These are phyloP conservation scores for Netelia fuscicornis DNA, from an alignment of 2,888 invertebrate species.

Conservation along the genomic window DNA sequence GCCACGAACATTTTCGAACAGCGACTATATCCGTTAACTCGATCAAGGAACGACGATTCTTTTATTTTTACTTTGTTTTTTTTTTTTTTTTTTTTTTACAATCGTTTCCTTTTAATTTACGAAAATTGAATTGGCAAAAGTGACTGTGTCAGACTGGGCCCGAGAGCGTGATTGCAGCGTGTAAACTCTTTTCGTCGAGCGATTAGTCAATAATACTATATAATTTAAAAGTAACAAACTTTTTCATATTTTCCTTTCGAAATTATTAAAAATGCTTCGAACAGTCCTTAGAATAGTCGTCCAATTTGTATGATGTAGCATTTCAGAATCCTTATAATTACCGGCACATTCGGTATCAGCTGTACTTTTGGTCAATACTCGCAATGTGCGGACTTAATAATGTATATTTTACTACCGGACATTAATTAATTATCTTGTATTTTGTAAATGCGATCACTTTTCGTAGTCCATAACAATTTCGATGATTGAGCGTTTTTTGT, in stretches of 20 bases:
- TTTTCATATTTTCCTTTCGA: slow-evolving; percentile 39
- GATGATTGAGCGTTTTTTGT: slow-evolving; percentile 12
- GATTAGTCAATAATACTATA: slow-evolving; percentile 68
- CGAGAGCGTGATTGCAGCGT: slow-evolving; percentile 51
- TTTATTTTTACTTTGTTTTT: slow-evolving; percentile 21
- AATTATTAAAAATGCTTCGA: slow-evolving; percentile 47
- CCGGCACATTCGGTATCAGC: slow-evolving; percentile 28
- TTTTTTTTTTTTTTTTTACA: slow-evolving; percentile 10
- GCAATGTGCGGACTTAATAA: slow-evolving; percentile 40
- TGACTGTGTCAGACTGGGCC: slow-evolving; percentile 14
- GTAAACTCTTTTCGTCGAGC: slow-evolving; percentile 52
- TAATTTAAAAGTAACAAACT: slow-evolving; percentile 52
- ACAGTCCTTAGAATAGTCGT: slow-evolving; percentile 54
- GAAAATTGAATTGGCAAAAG: slow-evolving; percentile 18
- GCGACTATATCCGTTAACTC: slow-evolving; percentile 32
- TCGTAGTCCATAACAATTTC: slow-evolving; percentile 39
- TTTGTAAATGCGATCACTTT: slow-evolving; percentile 46
- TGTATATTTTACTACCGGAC: slow-evolving; percentile 58
- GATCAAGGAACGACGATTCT: slow-evolving; percentile 4
- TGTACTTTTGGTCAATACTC: slow-evolving; percentile 41
- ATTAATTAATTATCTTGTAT: slow-evolving; percentile 38
- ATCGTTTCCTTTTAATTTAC: too few species aligned
- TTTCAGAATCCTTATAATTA: slow-evolving; percentile 2
- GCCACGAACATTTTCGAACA: slow-evolving; percentile 60
- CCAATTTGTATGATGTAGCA: slow-evolving; percentile 45